Evolutionary conservation across 2,888 invertebrate genomes (phyloP).

Genomic region (Pandemis cinnamomeana): DNA sequence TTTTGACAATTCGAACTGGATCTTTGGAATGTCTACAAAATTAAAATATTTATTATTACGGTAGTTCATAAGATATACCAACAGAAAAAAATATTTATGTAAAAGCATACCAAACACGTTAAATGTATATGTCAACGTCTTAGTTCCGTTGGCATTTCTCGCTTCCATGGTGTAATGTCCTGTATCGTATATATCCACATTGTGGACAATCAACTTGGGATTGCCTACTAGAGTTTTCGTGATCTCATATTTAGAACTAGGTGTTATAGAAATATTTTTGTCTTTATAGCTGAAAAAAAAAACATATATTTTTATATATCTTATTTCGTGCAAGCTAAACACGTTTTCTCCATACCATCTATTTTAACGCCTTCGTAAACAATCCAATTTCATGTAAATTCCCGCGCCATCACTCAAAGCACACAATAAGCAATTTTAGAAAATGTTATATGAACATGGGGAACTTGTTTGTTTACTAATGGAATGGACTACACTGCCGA

Average conservation of each 20-base stretch:
- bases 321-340: no score
- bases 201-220: conserved; percentile 49
- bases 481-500: no score
- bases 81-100: not conserved
- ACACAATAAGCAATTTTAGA: no score
- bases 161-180: conserved; percentile 67
- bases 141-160: conserved; percentile 52
- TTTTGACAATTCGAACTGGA: conserved; percentile 52
- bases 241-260: conserved; percentile 49
- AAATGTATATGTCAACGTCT: conserved; percentile 53
- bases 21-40: conserved; percentile 57
- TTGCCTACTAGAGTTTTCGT: conserved; percentile 32
- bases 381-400: no score
- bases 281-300: conserved; percentile 26
- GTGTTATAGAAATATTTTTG: conserved; percentile 8
- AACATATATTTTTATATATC: no score
- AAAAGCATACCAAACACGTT: conserved; percentile 57
- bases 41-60: conserved; percentile 29
- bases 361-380: no score
- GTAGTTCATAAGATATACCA: not conserved
- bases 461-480: no score
- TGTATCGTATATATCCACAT: conserved; percentile 58
- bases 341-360: no score
- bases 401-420: no score
- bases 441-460: no score